Evolutionary conservation across 1,140 invertebrate species (phyloP), one percentile per base, ranked within the genome.

Genomic region (Dryas iulia): DNA sequence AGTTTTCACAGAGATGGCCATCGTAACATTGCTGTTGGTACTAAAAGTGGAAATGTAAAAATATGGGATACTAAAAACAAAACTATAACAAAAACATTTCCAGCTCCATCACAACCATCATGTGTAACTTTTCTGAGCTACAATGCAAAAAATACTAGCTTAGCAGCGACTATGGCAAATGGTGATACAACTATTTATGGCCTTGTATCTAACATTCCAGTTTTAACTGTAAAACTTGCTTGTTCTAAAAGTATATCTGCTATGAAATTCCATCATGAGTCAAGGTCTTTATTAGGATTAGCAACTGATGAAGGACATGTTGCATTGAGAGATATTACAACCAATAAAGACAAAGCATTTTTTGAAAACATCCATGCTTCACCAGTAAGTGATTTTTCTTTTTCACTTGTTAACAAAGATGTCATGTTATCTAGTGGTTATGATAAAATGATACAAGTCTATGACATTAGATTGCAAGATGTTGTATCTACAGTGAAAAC

Each of bases 21-120:
- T 70, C 78, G 88, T 1, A 83, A 91, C 61, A 64, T 92, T 28
- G 91, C 90, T 25, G 82, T 92, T 57, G 92, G 91, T 4, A 89
- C 88, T 10, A 84, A 81, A 68, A 89, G 74, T 78, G 92, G 91
- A 23, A 87, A 85, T 76, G 86, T 92, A 8, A 78, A 90, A 71
- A 91, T 92, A 52, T 92, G 92, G 92, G 90, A 92, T 54, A 89
- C 89, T 7, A 92, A 91, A 76, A 86, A 84, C 39, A 92, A 92
- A 81, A 81, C 74, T 24, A 78, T 89, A 4, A 84, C 79, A 4
- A 92, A 92, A 74, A 84, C 84, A 71, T 92, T 92, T 68, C 81
- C 89, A 0, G 79, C 75, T 12, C 84, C 86, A 10, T 65, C 80
- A 28, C 81, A 87, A 52, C 82, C 82, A 47, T 87, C 84, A 1